These are phyloP conservation scores for Corythaixoides concolor DNA, from an alignment of 2,113 vertebrate species.

Conservation along the genomic window DNA sequence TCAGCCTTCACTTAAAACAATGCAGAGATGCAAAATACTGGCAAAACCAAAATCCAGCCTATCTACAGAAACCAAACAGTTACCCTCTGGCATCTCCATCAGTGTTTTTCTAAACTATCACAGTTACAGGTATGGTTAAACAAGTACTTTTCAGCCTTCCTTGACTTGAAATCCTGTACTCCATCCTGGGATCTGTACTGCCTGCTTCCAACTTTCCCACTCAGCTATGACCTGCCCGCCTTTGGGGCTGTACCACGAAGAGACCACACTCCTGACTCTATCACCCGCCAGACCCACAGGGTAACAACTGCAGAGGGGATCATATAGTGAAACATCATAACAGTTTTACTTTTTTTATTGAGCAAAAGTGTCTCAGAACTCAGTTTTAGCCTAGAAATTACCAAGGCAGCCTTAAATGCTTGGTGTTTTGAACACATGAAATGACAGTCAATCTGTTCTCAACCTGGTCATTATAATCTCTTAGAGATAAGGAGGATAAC, in stretches of 20 bases:
- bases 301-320: background rate
- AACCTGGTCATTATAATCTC: constrained; percentile 52
- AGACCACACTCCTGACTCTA: background rate
- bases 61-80: background rate
- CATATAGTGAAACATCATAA: background rate
- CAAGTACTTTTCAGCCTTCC: background rate
- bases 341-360: background rate
- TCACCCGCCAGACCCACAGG: accelerated
- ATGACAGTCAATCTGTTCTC: constrained; percentile 41
- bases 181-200: background rate
- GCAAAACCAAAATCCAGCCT: background rate
- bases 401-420: background rate
- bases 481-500: constrained; percentile 14
- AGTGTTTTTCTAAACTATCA: background rate
- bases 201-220: background rate
- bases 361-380: background rate
- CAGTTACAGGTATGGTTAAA: background rate
- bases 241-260: background rate
- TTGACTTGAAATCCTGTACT: background rate
- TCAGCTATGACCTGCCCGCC: background rate
- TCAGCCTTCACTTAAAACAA: background rate
- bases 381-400: background rate
- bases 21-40: background rate
- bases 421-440: constrained; percentile 37
- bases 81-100: background rate